A percentile compares a stretch with the other conserved stretches of the same genome.
These are phyloP conservation scores for Ardeotis arabs DNA, from an alignment of 2,113 vertebrate genomes.

Conservation along the genomic window DNA sequence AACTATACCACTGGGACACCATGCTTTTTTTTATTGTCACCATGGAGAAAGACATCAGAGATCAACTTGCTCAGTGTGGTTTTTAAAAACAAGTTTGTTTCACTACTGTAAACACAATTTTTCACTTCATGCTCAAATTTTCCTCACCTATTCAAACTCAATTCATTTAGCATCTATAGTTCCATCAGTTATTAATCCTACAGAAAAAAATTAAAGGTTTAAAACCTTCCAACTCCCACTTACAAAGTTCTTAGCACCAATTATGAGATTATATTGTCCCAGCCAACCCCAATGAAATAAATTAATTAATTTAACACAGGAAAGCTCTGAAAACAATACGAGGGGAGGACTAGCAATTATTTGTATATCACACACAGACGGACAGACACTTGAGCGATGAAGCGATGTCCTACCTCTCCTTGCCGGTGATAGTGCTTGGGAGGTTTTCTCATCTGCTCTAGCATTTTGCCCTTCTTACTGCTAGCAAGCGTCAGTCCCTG, in stretches of 20 bases:
- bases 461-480: constrained; percentile 87
- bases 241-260: background rate
- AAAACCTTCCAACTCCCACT: background rate
- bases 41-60: background rate
- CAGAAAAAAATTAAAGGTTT: background rate
- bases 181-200: background rate
- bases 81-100: background rate
- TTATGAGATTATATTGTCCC: background rate
- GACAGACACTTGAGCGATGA: background rate
- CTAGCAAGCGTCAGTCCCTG: constrained; percentile 76
- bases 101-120: background rate
- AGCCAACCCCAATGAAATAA: background rate
- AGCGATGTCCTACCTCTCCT: constrained; percentile 50
- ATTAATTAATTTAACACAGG: background rate
- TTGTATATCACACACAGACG: background rate
- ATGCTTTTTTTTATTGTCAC: background rate
- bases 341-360: background rate
- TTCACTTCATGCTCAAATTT: background rate
- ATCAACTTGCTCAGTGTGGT: background rate
- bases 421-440: constrained; percentile 55
- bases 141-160: background rate
- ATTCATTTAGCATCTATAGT: background rate
- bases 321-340: background rate
- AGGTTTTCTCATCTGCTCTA: constrained; percentile 83
- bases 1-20: background rate